Evolutionary conservation across 1,140 invertebrate species (phyloP).

Genomic region (Phenacoccus solenopsis): DNA sequence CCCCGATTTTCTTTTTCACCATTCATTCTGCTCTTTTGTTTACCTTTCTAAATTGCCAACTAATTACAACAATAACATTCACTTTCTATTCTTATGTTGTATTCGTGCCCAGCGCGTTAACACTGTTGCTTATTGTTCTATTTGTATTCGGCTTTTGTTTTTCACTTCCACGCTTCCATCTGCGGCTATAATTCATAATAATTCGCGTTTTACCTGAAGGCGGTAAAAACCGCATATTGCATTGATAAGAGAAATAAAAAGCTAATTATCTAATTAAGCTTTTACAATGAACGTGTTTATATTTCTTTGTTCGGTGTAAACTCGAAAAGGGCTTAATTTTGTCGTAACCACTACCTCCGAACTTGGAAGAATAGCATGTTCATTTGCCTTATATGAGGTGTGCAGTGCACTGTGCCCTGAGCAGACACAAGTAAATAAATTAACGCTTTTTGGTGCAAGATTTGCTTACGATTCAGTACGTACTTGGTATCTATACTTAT

Average conservation of each 20-base stretch:
- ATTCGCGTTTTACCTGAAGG: not conserved
- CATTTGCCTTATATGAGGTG: too few species aligned
- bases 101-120: not conserved
- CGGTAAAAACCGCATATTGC: not conserved
- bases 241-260: too few species aligned
- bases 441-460: too few species aligned
- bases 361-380: too few species aligned
- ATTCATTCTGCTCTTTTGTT: not conserved
- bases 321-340: too few species aligned
- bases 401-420: too few species aligned
- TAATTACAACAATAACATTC: conserved; percentile 9
- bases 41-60: not conserved
- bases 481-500: too few species aligned
- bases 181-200: not conserved
- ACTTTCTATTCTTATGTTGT: conserved; percentile 10
- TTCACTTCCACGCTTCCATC: not conserved
- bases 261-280: conserved; percentile 2
- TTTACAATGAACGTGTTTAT: not conserved
- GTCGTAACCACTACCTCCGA: too few species aligned
- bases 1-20: not conserved
- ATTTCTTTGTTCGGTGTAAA: not conserved
- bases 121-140: not conserved
- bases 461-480: too few species aligned
- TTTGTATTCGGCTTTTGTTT: not conserved
- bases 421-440: too few species aligned